These are phyloP conservation scores for Peromyscus maniculatus DNA, from an alignment of 2,113 vertebrate genomes.

Conservation along the genomic window DNA sequence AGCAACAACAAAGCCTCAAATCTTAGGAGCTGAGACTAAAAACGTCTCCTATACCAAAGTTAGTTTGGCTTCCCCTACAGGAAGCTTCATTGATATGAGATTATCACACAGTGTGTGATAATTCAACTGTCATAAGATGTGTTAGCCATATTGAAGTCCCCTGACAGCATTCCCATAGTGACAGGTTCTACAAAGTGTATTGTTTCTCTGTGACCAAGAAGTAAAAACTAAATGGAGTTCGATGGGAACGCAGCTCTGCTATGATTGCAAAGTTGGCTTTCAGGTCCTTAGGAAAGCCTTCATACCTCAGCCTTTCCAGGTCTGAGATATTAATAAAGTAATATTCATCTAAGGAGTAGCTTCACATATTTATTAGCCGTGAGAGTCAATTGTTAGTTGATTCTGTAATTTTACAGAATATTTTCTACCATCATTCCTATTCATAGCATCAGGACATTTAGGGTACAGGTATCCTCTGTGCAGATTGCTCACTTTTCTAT, in stretches of 20 bases:
- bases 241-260: not conserved
- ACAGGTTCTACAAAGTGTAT: not conserved
- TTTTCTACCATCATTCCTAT: not conserved
- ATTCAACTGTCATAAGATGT: not conserved
- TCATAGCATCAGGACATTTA: not conserved
- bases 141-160: not conserved
- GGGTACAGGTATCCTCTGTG: not conserved
- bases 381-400: not conserved
- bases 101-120: not conserved
- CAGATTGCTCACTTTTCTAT: not conserved
- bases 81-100: not conserved
- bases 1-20: not conserved
- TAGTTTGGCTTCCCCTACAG: not conserved
- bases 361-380: not conserved
- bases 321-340: not conserved
- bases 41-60: not conserved
- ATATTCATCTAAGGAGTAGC: not conserved
- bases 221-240: not conserved
- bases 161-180: not conserved
- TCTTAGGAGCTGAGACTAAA: not conserved
- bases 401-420: not conserved
- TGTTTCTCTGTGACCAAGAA: not conserved
- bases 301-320: not conserved
- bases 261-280: not conserved
- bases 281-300: not conserved